Evolutionary conservation across 35 echinoderm and acorn worm genomes (phyloP), one percentile per base, ranked within the genome.

Genomic region (Eucidaris tribuloides): DNA sequence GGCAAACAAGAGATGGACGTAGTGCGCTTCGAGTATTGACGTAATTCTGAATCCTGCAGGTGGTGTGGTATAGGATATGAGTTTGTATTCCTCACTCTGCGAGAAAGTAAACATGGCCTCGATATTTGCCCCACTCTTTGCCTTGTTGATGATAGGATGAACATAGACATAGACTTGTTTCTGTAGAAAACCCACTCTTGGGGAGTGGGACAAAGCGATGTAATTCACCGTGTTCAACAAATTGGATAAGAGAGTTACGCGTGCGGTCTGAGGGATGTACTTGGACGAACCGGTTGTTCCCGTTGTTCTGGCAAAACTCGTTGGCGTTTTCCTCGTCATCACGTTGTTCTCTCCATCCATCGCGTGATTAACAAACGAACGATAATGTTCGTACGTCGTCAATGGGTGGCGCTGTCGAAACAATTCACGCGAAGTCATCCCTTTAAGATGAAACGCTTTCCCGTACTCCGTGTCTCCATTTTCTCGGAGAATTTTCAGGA

Each of bases 11-110:
- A 94, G 55, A 48, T 85, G 59, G 11, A 94, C 48, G 32, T 94
- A 94, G n/a, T 45, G 23, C 14, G 92, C 81, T 35, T 94, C 92
- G 28, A n/a, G n/a, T n/a, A n/a, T n/a, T n/a, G n/a, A n/a, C n/a
- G n/a, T 78, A 25, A 90, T 90, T 27, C 35, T 7, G 27, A 45
- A 90, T 3, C 80, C 80, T 46, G 68, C 68, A 23, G 37, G 22
- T 17, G 88, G 88, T 6, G 88, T 83, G 0, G 77, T 65, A 27
- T 40, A 86, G 31, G 25, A 39, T 7, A 78, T 33, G 14, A 78
- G 40, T 5, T 25, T 56, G 5, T 31, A 7, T 45, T 86, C 49
- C 42, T 45, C 44, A 2, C 7, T 13, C 14, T 41, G 37, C 7
- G 66, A 38, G 18, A 86, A 22, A 28, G 70, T 59, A 1, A 34